Percentiles rank a stretch among this genome's conserved stretches.
Evolutionary conservation across 2,113 vertebrate genomes (phyloP).

Genomic region (Brachypteracias leptosomus): DNA sequence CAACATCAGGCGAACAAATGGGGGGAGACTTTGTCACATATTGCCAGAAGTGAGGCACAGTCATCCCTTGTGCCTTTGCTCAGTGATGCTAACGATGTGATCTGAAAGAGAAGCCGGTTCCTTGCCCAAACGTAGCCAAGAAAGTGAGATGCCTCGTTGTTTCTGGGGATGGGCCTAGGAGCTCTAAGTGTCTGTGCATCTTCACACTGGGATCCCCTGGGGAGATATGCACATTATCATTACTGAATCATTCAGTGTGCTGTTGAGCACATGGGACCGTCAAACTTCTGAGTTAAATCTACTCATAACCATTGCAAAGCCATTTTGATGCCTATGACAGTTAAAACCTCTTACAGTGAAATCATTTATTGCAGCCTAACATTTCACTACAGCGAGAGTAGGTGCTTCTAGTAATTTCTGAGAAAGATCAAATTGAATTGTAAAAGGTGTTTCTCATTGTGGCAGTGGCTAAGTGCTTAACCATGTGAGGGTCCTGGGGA

Average conservation of each 20-base stretch:
- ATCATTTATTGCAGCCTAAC: slow-evolving; percentile 60
- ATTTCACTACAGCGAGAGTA: neutral
- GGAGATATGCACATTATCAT: slow-evolving; percentile 36
- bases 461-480: neutral
- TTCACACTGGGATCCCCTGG: neutral
- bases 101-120: neutral
- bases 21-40: neutral
- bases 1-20: neutral
- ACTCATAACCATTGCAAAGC: slow-evolving; percentile 59
- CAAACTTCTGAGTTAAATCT: slow-evolving; percentile 57
- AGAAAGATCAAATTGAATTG: slow-evolving; percentile 55
- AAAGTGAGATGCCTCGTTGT: neutral
- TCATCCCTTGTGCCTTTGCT: neutral
- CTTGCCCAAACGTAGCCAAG: neutral
- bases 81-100: neutral
- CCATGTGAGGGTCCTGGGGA: neutral
- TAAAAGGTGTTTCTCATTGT: slow-evolving; percentile 12
- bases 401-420: slow-evolving; percentile 48
- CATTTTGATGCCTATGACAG: slow-evolving; percentile 65
- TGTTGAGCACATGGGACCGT: slow-evolving; percentile 46
- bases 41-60: neutral
- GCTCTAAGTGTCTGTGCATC: neutral
- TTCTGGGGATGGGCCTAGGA: neutral
- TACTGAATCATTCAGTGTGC: slow-evolving; percentile 42
- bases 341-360: slow-evolving; percentile 61